Base-by-base conservation (phyloP, 2,888 invertebrate species). In the Nephrocerus scutellatus region DNA sequence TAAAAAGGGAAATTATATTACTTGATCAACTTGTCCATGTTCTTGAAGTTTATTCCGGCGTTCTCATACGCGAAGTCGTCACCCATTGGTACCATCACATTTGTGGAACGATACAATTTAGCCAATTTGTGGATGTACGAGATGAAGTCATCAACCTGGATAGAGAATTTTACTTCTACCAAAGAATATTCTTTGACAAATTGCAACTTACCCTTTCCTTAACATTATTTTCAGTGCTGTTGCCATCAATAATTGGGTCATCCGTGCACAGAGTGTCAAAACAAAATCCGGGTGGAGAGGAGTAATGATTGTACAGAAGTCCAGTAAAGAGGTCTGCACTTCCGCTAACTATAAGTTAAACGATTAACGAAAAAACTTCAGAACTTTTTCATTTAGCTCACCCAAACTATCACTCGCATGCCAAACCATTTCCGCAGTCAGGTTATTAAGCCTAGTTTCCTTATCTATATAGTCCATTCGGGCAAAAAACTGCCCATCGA, bases 81-180 rank as follows among this genome's bases (percentile, higher is more conserved):
- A 0, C 93, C 93, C 91, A 92, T 92, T 0, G 92, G 86, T 41
- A 92, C 72, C 54, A 91, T 75, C n/a, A 91, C 72, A 60, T 92
- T 84, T 50, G 80, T 79, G 0, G 86, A 82, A 38, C 58, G 56
- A 60, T 80, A 83, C 0, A 57, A 63, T 14, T 61, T 50, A 0
- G 76, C 67, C 66, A 79, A 76, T 15, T 70, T 70, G 37, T 65
- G 55, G 15, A 74, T 66, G 51, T 75, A 75, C 1, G 62, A 60
- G 39, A 82, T 54, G 56, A 84, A 82, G 15, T 67, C 61, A 31
- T 70, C 58, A 15, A 80, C 74, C 80, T 80, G 66, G 32, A 52
- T n/a, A n/a, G n/a, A n/a, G n/a, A n/a, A n/a, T n/a, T n/a, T n/a
- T n/a, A n/a, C n/a, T n/a, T n/a, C n/a, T n/a, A n/a, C n/a, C n/a